Conservation (phyloP, 2,888 invertebrate species). For the Tachina lurida region DNA sequence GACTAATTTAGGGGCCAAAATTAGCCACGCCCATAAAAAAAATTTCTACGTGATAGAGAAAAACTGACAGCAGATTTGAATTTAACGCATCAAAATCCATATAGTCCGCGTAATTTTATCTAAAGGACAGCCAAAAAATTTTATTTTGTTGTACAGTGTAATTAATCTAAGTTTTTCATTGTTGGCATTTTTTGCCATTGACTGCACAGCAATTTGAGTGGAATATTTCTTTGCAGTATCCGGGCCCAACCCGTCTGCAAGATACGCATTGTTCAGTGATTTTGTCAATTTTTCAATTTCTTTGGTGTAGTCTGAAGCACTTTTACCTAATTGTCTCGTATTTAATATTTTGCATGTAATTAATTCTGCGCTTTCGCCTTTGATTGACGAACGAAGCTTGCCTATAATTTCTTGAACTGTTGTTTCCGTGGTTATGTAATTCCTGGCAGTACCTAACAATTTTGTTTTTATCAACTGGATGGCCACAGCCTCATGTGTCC, state of each 20-base stretch:
- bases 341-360: neutral
- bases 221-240: constrained; percentile 5
- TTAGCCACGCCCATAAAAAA: too few species aligned
- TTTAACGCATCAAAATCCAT: too few species aligned
- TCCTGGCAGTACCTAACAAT: too few species aligned
- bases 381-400: neutral
- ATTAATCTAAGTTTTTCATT: neutral
- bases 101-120: too few species aligned
- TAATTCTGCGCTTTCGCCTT: neutral
- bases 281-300: neutral
- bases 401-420: too few species aligned
- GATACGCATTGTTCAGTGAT: neutral
- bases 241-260: neutral
- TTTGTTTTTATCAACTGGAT: constrained; percentile 9
- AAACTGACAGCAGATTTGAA: too few species aligned
- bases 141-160: too few species aligned
- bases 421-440: too few species aligned
- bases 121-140: too few species aligned
- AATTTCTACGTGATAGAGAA: too few species aligned
- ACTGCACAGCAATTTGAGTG: constrained; percentile 9
- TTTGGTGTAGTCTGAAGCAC: neutral
- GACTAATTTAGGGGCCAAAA: too few species aligned
- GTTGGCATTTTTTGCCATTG: constrained; percentile 3
- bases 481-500: neutral
- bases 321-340: neutral